Evolutionary conservation across 2,113 vertebrate genomes (phyloP).

Genomic region (Vidua chalybeata): DNA sequence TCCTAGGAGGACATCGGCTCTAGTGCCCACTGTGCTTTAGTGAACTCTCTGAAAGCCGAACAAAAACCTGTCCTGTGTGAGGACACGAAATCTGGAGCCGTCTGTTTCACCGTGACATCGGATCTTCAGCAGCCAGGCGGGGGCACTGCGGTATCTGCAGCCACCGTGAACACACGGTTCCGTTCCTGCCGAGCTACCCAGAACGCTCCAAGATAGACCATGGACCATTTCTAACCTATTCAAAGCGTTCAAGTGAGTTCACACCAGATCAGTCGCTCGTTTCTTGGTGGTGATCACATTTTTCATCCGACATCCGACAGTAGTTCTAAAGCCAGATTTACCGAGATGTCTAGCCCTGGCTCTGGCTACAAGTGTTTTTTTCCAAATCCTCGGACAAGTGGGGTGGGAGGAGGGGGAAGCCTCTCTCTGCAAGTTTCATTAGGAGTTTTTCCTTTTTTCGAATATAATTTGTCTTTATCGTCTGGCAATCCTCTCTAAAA

Average conservation of each 20-base stretch:
- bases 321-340: not conserved
- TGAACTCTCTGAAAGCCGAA: not conserved
- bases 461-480: not conserved
- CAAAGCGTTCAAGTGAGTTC: not conserved
- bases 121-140: not conserved
- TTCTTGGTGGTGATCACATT: not conserved
- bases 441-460: not conserved
- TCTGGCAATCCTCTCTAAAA: not conserved
- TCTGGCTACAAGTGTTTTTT: not conserved
- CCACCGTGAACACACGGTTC: rapidly evolving
- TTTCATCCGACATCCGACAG: not conserved
- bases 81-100: rapidly evolving
- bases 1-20: not conserved
- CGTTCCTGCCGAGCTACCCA: not conserved
- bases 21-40: rapidly evolving
- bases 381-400: not conserved
- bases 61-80: not conserved
- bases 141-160: not conserved
- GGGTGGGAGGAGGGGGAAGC: not conserved
- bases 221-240: not conserved
- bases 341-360: not conserved
- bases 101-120: rapidly evolving
- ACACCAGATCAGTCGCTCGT: not conserved
- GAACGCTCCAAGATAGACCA: rapidly evolving
- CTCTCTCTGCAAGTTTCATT: not conserved